Percentiles rank a stretch among this genome's conserved stretches.
phyloP scores from a whole-genome alignment of 2,797 vertebrate species.

The Bryconaethiops microstoma region DNA sequence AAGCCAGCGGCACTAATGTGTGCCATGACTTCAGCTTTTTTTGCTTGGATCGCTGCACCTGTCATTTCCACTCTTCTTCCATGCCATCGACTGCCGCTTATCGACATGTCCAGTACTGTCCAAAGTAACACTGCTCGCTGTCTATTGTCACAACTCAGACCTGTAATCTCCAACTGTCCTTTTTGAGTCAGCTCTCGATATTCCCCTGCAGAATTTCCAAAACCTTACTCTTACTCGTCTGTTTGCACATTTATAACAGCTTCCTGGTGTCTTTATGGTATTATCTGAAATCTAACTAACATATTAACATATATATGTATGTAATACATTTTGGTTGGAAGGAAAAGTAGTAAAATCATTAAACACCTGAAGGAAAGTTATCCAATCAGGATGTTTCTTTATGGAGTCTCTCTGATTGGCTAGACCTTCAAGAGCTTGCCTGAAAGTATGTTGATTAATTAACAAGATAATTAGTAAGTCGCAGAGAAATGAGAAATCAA shows the following conservation, averaged over 20 bases:
- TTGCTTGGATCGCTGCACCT: conserved; percentile 72
- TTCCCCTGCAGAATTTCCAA: conserved; percentile 15
- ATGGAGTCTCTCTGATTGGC: no score
- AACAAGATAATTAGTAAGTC: no score
- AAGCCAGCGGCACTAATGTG: conserved; percentile 64
- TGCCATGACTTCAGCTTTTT: conserved; percentile 74
- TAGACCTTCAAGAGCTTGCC: no score
- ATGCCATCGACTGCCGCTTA: conserved; percentile 69
- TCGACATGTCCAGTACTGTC: conserved; percentile 66
- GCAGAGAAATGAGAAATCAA: no score
- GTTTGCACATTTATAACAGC: neutral
- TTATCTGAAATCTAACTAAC: neutral
- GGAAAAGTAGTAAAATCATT: no score
- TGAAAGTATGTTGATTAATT: no score
- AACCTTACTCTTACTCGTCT: conserved; percentile 20
- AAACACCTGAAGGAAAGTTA: no score
- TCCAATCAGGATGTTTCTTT: no score
- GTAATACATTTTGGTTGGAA: no score
- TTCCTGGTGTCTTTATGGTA: neutral
- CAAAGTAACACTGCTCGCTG: conserved; percentile 59
- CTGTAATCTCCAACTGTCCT: conserved; percentile 11
- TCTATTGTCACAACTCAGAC: conserved; percentile 28
- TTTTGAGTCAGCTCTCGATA: conserved; percentile 14
- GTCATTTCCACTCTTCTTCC: conserved; percentile 79
- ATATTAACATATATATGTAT: no score